These are phyloP conservation scores for Drusus annulatus DNA, from an alignment of 1,140 invertebrate species.

Conservation along the genomic window DNA sequence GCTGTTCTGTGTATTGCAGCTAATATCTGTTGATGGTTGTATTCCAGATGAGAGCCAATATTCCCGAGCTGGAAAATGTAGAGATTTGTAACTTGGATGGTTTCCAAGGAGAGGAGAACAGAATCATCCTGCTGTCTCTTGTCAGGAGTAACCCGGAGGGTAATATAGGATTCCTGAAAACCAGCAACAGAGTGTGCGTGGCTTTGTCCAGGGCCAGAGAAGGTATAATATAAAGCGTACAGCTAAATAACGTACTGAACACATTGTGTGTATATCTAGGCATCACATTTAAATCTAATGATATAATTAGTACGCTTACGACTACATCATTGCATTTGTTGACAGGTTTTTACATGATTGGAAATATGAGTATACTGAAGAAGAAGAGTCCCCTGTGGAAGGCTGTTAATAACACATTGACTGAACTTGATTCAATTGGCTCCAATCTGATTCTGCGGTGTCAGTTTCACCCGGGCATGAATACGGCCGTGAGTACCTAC, in stretches of 20 bases:
- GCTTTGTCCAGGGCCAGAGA: slow-evolving; percentile 86
- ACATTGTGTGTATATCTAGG: too few species aligned
- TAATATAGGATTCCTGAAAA: slow-evolving; percentile 84
- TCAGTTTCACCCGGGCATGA: slow-evolving; percentile 1
- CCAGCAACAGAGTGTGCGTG: slow-evolving; percentile 86
- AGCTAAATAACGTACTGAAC: too few species aligned
- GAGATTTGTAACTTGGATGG: slow-evolving; percentile 83
- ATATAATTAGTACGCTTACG: too few species aligned
- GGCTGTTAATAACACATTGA: neutral
- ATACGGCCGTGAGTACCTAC: neutral
- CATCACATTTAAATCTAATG: too few species aligned
- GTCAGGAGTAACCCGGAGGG: slow-evolving; percentile 81
- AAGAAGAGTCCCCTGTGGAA: slow-evolving; percentile 11
- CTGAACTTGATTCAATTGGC: neutral
- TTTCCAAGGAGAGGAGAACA: slow-evolving; percentile 89
- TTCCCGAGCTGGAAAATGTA: slow-evolving; percentile 61
- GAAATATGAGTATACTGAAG: slow-evolving; percentile 22
- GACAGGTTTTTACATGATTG: slow-evolving; percentile 18
- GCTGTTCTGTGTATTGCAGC: too few species aligned
- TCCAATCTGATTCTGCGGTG: neutral
- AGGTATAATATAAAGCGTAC: slow-evolving; percentile 70
- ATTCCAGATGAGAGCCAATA: neutral
- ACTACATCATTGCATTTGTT: too few species aligned
- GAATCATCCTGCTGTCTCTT: slow-evolving; percentile 87
- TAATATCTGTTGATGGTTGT: neutral